Percentiles rank a stretch among this genome's conserved stretches.
phyloP scores from a whole-genome alignment of 2,797 vertebrate species.

The Catostomus latipinnis region DNA sequence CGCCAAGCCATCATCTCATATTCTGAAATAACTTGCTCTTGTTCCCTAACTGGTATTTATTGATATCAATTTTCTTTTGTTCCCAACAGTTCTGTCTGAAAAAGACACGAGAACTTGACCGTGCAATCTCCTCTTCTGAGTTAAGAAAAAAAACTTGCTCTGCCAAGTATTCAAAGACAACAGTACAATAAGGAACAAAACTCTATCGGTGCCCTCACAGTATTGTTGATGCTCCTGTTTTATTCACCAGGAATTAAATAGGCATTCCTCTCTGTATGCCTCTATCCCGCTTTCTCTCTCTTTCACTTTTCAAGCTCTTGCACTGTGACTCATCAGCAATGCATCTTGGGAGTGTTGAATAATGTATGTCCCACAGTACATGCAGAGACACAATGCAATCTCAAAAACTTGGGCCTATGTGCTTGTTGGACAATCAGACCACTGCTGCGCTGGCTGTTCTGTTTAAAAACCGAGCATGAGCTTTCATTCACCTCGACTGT shows the following conservation, averaged over 20 bases:
- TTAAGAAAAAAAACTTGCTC: not conserved
- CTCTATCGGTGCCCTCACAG: slow-evolving; percentile 39
- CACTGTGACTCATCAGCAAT: slow-evolving; percentile 51
- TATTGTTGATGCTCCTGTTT: slow-evolving; percentile 49
- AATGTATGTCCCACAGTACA: slow-evolving; percentile 54
- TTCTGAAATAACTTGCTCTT: slow-evolving; percentile 39
- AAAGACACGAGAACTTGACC: slow-evolving; percentile 44
- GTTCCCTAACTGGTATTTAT: slow-evolving; percentile 41
- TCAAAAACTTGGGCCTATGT: slow-evolving; percentile 33
- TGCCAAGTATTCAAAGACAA: slow-evolving; percentile 44
- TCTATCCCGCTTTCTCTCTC: slow-evolving; percentile 22
- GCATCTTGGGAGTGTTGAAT: slow-evolving; percentile 58
- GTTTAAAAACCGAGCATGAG: slow-evolving; percentile 41
- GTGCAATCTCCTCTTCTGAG: slow-evolving; percentile 38
- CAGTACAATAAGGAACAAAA: slow-evolving; percentile 44
- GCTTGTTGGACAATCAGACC: slow-evolving; percentile 46
- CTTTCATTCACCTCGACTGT: slow-evolving; percentile 39
- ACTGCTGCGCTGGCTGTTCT: slow-evolving; percentile 44
- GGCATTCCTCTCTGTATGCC: slow-evolving; percentile 33
- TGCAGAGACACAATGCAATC: slow-evolving; percentile 55
- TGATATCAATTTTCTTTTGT: slow-evolving; percentile 46
- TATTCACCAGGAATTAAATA: slow-evolving; percentile 55
- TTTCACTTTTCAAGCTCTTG: slow-evolving; percentile 18
- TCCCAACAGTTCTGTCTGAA: slow-evolving; percentile 25
- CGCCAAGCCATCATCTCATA: slow-evolving; percentile 23